A percentile compares a stretch with the other conserved stretches of the same genome.
These are phyloP conservation scores for Archaeoteleia sp. DNA, from an alignment of 2,888 invertebrate species.

Conservation along the genomic window DNA sequence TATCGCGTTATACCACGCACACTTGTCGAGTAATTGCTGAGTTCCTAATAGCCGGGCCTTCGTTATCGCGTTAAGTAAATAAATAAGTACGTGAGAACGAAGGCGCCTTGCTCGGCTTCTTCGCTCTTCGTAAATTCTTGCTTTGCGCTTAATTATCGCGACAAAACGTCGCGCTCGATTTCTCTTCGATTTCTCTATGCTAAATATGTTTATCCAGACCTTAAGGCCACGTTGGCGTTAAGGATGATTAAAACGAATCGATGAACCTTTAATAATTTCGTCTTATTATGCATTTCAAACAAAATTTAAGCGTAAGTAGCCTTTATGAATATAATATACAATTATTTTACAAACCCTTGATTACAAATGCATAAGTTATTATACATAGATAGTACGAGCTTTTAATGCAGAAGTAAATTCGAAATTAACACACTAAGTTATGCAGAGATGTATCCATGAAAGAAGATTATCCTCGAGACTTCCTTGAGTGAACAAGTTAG, in stretches of 20 bases:
- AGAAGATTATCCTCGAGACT: too few species aligned
- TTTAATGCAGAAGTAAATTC: too few species aligned
- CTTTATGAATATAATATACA: too few species aligned
- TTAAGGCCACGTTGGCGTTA: constrained; percentile 20
- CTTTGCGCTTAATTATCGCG: constrained; percentile 58
- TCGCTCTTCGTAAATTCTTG: constrained; percentile 26
- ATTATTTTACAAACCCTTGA: too few species aligned
- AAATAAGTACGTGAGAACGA: constrained; percentile 40
- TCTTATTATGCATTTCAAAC: constrained; percentile 11
- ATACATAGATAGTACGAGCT: too few species aligned
- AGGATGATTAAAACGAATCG: constrained; percentile 15
- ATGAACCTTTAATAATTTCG: constrained; percentile 7
- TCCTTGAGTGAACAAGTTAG: too few species aligned
- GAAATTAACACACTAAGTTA: too few species aligned
- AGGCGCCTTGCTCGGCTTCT: constrained; percentile 26
- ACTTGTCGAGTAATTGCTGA: constrained; percentile 25
- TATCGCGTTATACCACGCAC: constrained; percentile 29
- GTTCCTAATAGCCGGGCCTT: constrained; percentile 35
- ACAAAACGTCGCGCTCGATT: constrained; percentile 61
- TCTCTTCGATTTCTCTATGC: constrained; percentile 58
- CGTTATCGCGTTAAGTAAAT: constrained; percentile 32
- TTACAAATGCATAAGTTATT: too few species aligned
- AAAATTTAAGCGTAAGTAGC: constrained; percentile 4
- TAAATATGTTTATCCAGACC: constrained; percentile 35
- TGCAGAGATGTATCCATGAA: too few species aligned